phyloP scores from a whole-genome alignment of 2,888 invertebrate species.

The Archips crataeganus region DNA sequence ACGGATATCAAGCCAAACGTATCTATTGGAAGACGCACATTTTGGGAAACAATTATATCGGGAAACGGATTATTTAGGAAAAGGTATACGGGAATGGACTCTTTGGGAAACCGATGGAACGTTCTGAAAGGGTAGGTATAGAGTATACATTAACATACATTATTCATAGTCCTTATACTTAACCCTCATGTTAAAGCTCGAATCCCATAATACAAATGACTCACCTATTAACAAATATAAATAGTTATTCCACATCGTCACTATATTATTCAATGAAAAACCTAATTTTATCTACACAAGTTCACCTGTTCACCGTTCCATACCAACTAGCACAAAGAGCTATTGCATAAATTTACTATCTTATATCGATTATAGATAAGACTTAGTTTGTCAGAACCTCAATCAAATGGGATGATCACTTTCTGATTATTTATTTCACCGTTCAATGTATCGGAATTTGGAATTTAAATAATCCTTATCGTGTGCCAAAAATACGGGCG shows the following conservation, averaged over 20 bases:
- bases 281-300: not conserved
- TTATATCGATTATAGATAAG: constrained; percentile 21
- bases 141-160: too few species aligned
- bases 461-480: too few species aligned
- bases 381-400: constrained; percentile 30
- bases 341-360: constrained; percentile 19
- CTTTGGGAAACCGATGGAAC: too few species aligned
- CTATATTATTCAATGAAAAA: not conserved
- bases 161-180: too few species aligned
- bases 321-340: constrained; percentile 9
- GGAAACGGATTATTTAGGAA: too few species aligned
- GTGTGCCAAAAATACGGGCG: too few species aligned
- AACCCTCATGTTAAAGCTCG: too few species aligned
- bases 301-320: not conserved
- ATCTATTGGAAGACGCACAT: too few species aligned
- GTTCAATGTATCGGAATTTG: not conserved
- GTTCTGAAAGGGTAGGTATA: too few species aligned
- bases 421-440: not conserved
- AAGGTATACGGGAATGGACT: too few species aligned
- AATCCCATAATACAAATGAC: not conserved
- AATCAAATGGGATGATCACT: constrained; percentile 6
- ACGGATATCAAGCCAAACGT: too few species aligned
- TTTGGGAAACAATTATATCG: too few species aligned
- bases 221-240: constrained; percentile 22
- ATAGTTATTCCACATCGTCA: constrained; percentile 19